Evolutionary conservation across 2,797 vertebrate genomes (phyloP), one percentile per base, ranked within the genome.

Genomic region (Borostomias antarcticus): DNA sequence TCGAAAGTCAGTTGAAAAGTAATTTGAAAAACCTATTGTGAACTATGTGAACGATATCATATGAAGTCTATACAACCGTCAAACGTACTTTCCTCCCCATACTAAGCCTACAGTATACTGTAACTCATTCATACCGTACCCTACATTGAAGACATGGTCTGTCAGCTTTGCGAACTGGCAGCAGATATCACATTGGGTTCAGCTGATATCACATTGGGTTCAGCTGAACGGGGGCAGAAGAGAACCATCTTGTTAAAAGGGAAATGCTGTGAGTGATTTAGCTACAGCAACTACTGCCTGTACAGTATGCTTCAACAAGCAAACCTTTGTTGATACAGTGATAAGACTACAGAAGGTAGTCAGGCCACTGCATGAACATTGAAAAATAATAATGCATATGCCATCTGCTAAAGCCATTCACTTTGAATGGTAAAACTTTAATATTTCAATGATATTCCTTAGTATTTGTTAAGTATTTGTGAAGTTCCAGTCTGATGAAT

Each of bases 261-360:
- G 17, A 32, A 56, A 11, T 15, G 15, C 28, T 29, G 4, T n/a
- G 51, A 9, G 11, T 43, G 21, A 19, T 8, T 23, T 19, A 51
- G 23, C 28, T 56, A n/a, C 29, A 56, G 6, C 17, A 8, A 9
- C 53, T 51, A 51, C 48, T 51, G 48, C 13, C 8, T 48, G 17
- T 19, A 19, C 2, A 15, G 15, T 40, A 9, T 26, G 10, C 50
- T 23, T 28, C 3, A 4, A 26, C 50, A 25, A 62, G 54, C 66
- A 76, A 30, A 17, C 3, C 59, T 64, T 52, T 87, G 68, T 81
- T 79, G 79, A 79, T 72, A 64, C 23, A 74, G 66, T 59, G 86
- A 83, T 84, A 69, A 79, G 74, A 80, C 69, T 67, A 76, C n/a
- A n/a, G n/a, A n/a, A 68, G 68, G 3, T 68, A 73, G 62, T 57